Conservation (phyloP, 1,140 invertebrate species). For the Dryas iulia region DNA sequence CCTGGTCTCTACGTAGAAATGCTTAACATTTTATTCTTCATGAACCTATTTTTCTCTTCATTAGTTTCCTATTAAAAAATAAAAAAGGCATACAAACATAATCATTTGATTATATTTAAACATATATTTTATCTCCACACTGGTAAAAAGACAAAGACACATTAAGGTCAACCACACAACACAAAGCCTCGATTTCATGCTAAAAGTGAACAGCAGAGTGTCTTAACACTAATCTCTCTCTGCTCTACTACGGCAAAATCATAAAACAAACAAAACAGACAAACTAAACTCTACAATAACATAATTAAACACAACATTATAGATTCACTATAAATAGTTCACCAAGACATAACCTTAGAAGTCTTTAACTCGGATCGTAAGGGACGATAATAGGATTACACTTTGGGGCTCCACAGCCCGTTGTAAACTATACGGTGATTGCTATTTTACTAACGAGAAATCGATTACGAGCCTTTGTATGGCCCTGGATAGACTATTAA, state of each 20-base stretch:
- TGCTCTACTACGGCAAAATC: background rate
- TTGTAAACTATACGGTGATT: conserved; percentile 22
- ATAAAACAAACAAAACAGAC: background rate
- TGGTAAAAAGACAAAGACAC: no score
- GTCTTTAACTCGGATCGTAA: conserved; percentile 23
- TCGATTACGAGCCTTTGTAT: conserved; percentile 20
- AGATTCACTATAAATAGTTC: background rate
- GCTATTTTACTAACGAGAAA: conserved; percentile 22
- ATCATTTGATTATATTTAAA: no score
- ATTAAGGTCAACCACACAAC: no score
- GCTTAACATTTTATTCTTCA: no score
- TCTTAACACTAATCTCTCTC: no score
- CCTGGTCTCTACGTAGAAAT: background rate
- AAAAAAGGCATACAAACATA: no score
- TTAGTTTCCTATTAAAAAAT: no score
- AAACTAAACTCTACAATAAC: background rate
- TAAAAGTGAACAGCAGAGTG: no score
- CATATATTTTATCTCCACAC: no score
- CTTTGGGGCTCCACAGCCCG: conserved; percentile 2
- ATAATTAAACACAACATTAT: background rate
- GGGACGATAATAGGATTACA: conserved; percentile 28
- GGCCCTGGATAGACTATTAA: background rate
- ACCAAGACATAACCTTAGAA: conserved; percentile 8
- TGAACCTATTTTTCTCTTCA: no score
- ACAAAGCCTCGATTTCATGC: no score